Conservation (phyloP, 2,113 vertebrate genomes). For the Leptodactylus fuscus region DNA sequence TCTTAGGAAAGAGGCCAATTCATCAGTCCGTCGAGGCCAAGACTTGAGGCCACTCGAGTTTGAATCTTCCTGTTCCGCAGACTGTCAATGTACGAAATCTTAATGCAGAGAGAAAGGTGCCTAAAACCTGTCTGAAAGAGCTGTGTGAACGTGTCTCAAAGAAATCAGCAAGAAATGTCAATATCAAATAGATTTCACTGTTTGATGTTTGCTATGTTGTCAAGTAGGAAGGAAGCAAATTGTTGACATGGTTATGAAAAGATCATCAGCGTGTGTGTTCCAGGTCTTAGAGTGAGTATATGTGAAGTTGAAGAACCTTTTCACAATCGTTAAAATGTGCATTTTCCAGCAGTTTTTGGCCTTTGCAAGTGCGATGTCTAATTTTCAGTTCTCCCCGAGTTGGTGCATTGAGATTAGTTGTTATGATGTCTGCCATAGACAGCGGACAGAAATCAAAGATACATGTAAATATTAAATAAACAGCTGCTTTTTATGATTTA, state of each 20-base stretch:
- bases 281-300: too few species aligned
- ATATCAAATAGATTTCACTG: neutral
- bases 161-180: neutral
- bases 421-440: too few species aligned
- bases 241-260: neutral
- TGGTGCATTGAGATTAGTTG: too few species aligned
- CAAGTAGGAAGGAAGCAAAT: neutral
- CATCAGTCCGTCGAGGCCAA: neutral
- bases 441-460: too few species aligned
- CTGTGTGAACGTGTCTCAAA: neutral
- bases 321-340: too few species aligned
- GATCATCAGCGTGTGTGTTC: neutral
- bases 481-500: too few species aligned
- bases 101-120: neutral
- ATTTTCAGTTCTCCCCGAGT: too few species aligned
- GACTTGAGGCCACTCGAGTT: neutral
- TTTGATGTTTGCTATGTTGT: constrained; percentile 17
- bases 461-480: too few species aligned
- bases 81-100: neutral
- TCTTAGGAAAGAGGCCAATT: neutral
- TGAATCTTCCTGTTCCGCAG: neutral
- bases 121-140: neutral
- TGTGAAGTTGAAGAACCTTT: too few species aligned
- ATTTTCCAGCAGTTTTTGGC: too few species aligned
- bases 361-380: too few species aligned